Percentiles rank a stretch among this genome's conserved stretches.
Conservation (phyloP, 2,888 invertebrate species). For the Cataglyphis albicans region DNA sequence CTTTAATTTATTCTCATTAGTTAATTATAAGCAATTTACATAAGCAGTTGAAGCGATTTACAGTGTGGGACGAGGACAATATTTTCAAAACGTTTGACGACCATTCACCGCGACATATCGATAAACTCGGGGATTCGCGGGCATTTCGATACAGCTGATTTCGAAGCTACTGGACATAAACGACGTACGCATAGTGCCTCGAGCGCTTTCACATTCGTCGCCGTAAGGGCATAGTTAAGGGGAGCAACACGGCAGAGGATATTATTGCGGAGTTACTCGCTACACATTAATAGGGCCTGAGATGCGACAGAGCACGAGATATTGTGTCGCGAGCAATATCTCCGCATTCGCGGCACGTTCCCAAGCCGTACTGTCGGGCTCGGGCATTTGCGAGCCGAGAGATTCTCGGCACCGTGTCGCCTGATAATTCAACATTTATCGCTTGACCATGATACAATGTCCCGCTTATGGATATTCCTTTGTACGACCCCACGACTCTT, state of each 20-base stretch:
- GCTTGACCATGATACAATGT: slow-evolving; percentile 36
- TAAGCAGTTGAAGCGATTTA: background rate
- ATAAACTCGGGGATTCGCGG: background rate
- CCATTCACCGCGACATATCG: background rate
- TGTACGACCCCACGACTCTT: slow-evolving; percentile 15
- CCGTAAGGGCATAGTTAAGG: background rate
- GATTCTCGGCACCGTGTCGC: background rate
- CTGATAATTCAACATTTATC: slow-evolving; percentile 50
- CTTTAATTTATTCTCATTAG: background rate
- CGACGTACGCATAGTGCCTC: background rate
- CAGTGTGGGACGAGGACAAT: too few species aligned
- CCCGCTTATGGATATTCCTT: slow-evolving; percentile 52
- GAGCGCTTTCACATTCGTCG: slow-evolving; percentile 1
- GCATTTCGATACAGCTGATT: background rate
- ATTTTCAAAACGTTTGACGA: background rate
- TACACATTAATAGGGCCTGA: slow-evolving; percentile 31
- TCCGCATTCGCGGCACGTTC: slow-evolving; percentile 40
- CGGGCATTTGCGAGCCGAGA: slow-evolving; percentile 15
- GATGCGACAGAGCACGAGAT: slow-evolving; percentile 18
- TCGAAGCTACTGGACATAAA: background rate
- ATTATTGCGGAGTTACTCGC: slow-evolving; percentile 15
- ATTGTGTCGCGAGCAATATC: slow-evolving; percentile 2
- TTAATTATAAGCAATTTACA: background rate
- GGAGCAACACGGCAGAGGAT: slow-evolving; percentile 6
- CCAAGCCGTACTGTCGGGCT: background rate